phyloP scores from a whole-genome alignment of 2,888 invertebrate species.

The Erynnis tages region DNA sequence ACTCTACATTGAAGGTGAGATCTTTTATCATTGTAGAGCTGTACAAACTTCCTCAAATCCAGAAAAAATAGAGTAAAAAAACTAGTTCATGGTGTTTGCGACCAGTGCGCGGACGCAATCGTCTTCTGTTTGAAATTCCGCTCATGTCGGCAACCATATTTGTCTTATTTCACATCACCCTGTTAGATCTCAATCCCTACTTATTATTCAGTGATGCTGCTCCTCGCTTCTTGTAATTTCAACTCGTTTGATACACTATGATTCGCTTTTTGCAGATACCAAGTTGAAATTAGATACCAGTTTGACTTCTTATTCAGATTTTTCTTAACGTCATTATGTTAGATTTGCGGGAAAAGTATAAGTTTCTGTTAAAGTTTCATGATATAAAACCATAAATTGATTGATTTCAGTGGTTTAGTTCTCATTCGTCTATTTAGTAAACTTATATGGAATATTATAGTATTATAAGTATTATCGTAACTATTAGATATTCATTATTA shows the following conservation, averaged over 20 bases:
- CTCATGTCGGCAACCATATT: constrained; percentile 68
- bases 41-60: constrained; percentile 12
- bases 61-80: constrained; percentile 40
- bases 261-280: constrained; percentile 27
- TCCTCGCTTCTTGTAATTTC: constrained; percentile 48
- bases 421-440: no score
- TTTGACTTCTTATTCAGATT: constrained; percentile 16
- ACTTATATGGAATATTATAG: no score
- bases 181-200: constrained; percentile 69
- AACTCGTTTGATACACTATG: constrained; percentile 27
- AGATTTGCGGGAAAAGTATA: neutral
- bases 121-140: constrained; percentile 59
- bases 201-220: constrained; percentile 66
- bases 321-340: neutral
- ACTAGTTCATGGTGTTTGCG: constrained; percentile 48
- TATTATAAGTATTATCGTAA: no score
- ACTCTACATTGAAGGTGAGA: constrained; percentile 11
- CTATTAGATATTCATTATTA: no score
- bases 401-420: neutral
- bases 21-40: neutral
- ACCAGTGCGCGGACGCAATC: constrained; percentile 48
- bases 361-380: neutral
- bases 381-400: neutral
- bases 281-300: constrained; percentile 24
- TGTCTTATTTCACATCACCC: constrained; percentile 74